Conservation (phyloP, 2,888 invertebrate species). For the Amorpha juglandis region DNA sequence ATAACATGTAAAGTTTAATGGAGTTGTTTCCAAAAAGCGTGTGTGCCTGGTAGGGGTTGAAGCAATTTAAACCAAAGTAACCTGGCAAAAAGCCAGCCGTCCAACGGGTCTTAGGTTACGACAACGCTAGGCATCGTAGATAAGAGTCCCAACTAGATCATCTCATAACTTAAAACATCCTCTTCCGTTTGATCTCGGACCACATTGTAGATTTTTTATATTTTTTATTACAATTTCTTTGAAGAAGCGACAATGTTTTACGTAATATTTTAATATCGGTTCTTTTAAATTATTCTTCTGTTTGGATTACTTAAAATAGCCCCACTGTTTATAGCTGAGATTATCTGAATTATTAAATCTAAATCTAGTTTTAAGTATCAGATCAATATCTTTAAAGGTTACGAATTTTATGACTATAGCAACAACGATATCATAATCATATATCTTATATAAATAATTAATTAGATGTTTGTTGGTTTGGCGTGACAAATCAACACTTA, state of each 20-base stretch:
- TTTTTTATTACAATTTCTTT: too few relatives aligned
- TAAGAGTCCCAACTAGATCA: slow-evolving; percentile 62
- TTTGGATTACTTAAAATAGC: neutral
- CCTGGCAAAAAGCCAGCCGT: slow-evolving; percentile 71
- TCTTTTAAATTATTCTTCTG: neutral
- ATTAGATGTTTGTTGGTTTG: neutral
- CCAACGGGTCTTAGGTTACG: slow-evolving; percentile 60
- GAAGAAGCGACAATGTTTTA: neutral
- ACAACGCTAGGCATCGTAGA: slow-evolving; percentile 63
- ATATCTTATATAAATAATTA: neutral
- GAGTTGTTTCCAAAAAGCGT: slow-evolving; percentile 38
- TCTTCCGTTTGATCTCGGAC: slow-evolving; percentile 44
- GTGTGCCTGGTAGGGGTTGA: slow-evolving; percentile 52
- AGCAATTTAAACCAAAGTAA: slow-evolving; percentile 71
- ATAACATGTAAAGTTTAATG: slow-evolving; percentile 15
- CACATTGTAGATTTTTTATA: neutral
- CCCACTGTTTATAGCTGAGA: neutral
- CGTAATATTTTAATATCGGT: neutral
- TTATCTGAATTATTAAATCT: neutral
- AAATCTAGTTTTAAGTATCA: neutral
- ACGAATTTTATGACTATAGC: neutral
- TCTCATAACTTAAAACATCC: slow-evolving; percentile 52
- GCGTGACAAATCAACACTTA: neutral
- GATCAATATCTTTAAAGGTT: neutral
- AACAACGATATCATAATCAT: neutral